Conservation (phyloP, 2,888 invertebrate genomes). For the Metellina segmentata region DNA sequence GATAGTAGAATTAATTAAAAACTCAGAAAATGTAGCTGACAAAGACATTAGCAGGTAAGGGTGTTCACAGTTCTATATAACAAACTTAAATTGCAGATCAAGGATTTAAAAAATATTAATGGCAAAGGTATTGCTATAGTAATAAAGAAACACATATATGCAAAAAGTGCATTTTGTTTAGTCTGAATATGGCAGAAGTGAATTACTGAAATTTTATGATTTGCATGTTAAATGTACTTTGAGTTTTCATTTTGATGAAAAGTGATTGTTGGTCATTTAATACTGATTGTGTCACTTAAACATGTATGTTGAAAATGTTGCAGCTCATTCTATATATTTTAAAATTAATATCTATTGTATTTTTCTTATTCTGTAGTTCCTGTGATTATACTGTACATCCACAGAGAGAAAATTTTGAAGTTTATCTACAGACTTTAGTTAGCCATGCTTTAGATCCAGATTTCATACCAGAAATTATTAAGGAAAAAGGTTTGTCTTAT, state of each 20-base stretch:
- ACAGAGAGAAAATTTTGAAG: slow-evolving; percentile 94
- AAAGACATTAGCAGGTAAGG: slow-evolving; percentile 70
- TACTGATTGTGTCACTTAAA: background rate
- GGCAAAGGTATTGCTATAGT: too few relatives aligned
- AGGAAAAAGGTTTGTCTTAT: slow-evolving; percentile 88
- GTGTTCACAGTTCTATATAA: too few relatives aligned
- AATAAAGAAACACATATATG: too few relatives aligned
- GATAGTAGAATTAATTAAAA: slow-evolving; percentile 73
- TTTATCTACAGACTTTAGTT: slow-evolving; percentile 93
- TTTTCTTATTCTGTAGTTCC: slow-evolving; percentile 50
- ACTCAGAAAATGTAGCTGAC: slow-evolving; percentile 58
- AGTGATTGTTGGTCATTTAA: background rate
- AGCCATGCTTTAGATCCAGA: slow-evolving; percentile 94
- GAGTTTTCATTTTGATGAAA: too few relatives aligned
- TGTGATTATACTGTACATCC: slow-evolving; percentile 80
- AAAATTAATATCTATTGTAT: background rate
- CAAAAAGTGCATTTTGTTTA: too few relatives aligned
- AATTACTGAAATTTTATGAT: too few relatives aligned
- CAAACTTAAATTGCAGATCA: too few relatives aligned
- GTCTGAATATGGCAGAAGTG: too few relatives aligned
- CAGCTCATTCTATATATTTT: background rate
- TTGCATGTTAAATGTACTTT: too few relatives aligned
- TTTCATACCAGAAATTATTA: slow-evolving; percentile 93
- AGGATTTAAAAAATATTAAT: too few relatives aligned
- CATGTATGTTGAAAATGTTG: background rate